phyloP scores from a whole-genome alignment of 1,140 invertebrate genomes.

The Eupeodes corollae region DNA sequence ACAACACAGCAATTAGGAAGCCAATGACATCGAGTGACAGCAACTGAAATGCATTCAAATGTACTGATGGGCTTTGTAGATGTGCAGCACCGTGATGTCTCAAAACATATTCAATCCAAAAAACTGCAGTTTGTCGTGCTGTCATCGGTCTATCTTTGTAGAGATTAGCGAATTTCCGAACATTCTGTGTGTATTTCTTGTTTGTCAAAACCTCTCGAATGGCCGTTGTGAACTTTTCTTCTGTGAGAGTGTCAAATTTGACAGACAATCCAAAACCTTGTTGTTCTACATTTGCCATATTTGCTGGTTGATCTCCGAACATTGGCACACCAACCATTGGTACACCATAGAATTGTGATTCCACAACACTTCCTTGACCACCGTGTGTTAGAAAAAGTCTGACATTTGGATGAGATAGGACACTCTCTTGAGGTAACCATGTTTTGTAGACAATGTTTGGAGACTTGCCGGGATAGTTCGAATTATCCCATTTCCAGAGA shows the following conservation, averaged over 20 bases:
- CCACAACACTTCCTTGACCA: constrained; percentile 38
- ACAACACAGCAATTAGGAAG: too few species aligned
- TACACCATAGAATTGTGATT: constrained; percentile 38
- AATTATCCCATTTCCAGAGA: constrained; percentile 39
- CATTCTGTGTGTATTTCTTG: constrained; percentile 6
- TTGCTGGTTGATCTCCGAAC: constrained; percentile 35
- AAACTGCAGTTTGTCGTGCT: constrained; percentile 7
- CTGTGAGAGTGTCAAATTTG: constrained; percentile 10
- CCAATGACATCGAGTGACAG: too few species aligned
- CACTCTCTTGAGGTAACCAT: constrained; percentile 45
- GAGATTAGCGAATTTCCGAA: constrained; percentile 7
- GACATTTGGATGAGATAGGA: constrained; percentile 38
- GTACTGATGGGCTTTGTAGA: constrained; percentile 20
- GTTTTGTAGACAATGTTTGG: constrained; percentile 41
- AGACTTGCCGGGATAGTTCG: constrained; percentile 14
- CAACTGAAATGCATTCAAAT: constrained; percentile 2
- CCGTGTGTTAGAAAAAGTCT: constrained; percentile 42
- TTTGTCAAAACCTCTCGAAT: constrained; percentile 13
- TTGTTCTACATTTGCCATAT: constrained; percentile 36
- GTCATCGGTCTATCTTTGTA: constrained; percentile 14
- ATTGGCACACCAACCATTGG: constrained; percentile 39
- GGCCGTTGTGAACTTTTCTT: constrained; percentile 8
- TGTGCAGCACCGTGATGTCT: constrained; percentile 33
- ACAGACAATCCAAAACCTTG: constrained; percentile 36
- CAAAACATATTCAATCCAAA: constrained; percentile 18